These are phyloP conservation scores for Lophius piscatorius DNA, from an alignment of 2,113 vertebrate genomes.

Conservation along the genomic window DNA sequence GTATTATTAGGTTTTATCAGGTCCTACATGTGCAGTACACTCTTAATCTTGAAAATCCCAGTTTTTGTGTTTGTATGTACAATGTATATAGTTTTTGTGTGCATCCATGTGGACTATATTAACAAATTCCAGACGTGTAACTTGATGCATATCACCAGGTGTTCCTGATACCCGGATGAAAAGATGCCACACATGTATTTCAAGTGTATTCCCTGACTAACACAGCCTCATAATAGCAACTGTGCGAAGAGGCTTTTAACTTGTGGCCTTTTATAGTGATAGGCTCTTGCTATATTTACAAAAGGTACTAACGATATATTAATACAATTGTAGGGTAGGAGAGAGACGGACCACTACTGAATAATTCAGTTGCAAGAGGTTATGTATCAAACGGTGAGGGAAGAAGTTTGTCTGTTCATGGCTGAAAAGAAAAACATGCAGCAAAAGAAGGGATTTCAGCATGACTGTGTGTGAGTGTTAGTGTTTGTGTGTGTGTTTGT, in stretches of 20 bases:
- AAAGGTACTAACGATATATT: conserved; percentile 57
- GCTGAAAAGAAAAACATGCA: conserved; percentile 21
- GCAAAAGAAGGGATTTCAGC: conserved; percentile 22
- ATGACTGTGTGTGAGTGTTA: background rate
- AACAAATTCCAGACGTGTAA: conserved; percentile 12
- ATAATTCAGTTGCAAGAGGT: conserved; percentile 52
- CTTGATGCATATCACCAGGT: background rate
- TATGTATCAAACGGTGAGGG: conserved; percentile 47
- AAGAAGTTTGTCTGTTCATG: conserved; percentile 46
- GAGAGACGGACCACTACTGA: conserved; percentile 34
- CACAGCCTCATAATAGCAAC: conserved; percentile 38
- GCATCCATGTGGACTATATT: background rate
- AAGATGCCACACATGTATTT: conserved; percentile 19
- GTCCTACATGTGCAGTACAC: too few relatives aligned
- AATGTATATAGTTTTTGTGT: too few relatives aligned
- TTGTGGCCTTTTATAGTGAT: background rate
- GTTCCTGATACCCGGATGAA: conserved; percentile 20
- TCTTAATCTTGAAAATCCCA: too few relatives aligned
- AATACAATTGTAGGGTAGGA: conserved; percentile 38
- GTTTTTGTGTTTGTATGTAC: too few relatives aligned
- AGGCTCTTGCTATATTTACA: conserved; percentile 26
- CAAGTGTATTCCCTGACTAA: too few relatives aligned
- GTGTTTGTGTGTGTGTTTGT: conserved; percentile 14
- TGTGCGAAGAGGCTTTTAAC: conserved; percentile 22
- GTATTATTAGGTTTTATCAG: too few relatives aligned